phyloP scores from a whole-genome alignment of 2,113 vertebrate species.

The Sinocyclocheilus anophthalmus region DNA sequence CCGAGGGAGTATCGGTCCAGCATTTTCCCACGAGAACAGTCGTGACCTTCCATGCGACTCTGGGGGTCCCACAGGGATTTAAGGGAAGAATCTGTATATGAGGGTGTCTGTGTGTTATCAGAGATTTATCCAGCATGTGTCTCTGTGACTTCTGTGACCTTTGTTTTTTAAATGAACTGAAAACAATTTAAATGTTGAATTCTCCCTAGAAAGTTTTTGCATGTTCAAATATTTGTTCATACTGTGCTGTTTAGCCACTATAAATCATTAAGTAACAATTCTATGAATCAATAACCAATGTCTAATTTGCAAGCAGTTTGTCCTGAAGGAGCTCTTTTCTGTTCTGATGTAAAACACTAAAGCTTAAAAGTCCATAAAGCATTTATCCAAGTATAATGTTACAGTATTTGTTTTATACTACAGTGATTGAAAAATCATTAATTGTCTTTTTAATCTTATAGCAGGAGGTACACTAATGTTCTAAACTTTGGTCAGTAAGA shows the following conservation, averaged over 20 bases:
- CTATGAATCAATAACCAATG: background rate
- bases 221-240: background rate
- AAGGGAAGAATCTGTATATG: background rate
- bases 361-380: background rate
- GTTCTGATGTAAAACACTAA: background rate
- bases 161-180: conserved; percentile 1
- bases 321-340: background rate
- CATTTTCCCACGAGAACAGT: conserved; percentile 59
- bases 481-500: background rate
- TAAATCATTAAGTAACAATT: conserved; percentile 1
- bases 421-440: background rate
- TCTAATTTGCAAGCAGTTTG: background rate
- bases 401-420: background rate
- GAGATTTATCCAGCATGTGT: background rate
- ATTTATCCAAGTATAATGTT: background rate
- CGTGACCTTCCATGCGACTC: conserved; percentile 24
- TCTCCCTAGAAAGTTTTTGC: background rate
- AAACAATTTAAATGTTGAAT: background rate
- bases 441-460: background rate
- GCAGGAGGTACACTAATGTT: background rate
- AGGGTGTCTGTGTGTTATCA: background rate
- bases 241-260: background rate
- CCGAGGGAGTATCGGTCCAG: conserved; percentile 55
- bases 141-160: background rate
- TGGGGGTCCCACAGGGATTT: conserved; percentile 31